Evolutionary conservation across 2,888 invertebrate genomes (phyloP), one percentile per base, ranked within the genome.

Genomic region (Agriotes lineatus): DNA sequence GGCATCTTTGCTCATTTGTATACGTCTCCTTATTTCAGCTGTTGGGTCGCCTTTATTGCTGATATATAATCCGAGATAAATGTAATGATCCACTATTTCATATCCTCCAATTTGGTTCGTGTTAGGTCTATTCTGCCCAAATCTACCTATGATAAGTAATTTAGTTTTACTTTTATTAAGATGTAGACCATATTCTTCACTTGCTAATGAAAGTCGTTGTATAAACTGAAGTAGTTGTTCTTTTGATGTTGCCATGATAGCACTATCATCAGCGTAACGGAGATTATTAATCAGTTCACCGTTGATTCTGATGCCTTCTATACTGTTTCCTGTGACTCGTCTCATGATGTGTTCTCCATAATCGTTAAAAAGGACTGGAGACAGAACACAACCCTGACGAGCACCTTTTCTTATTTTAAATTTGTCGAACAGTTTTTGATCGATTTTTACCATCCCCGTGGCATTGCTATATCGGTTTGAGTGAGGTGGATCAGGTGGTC

Each of bases 1-100:
- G 9, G 44, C 44, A 18, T 44, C 44, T 44, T 44, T 44, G 16
- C 39, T 14, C 39, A 39, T 39, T 39, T 39, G 39, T 39, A 39
- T 39, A 10, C 39, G 39, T 39, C 39, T 39, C 39, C 14, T 39
- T 39, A 39, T 39, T 39, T 39, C 3, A 39, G 39, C n/a, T 39
- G 10, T 39, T 10, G 39, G 4, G 39, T 39, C 39, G 25, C 25
- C 25, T 25, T 25, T 25, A 7, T 25, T 25, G 25, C 37, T 37
- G 37, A 37, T 37, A 44, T 44, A 44, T 14, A 2, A 44, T 44
- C 44, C 14, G 16, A 44, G 44, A 44, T 44, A 39, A 39, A 25
- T 25, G 25, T 25, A 25, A 25, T 25, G 25, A 7, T 25, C 25
- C 4, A 25, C 25, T 25, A 25, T 25, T 25, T 25, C 25, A 7